Conservation (phyloP, 2,797 vertebrate genomes). For the Alectoris magna region DNA sequence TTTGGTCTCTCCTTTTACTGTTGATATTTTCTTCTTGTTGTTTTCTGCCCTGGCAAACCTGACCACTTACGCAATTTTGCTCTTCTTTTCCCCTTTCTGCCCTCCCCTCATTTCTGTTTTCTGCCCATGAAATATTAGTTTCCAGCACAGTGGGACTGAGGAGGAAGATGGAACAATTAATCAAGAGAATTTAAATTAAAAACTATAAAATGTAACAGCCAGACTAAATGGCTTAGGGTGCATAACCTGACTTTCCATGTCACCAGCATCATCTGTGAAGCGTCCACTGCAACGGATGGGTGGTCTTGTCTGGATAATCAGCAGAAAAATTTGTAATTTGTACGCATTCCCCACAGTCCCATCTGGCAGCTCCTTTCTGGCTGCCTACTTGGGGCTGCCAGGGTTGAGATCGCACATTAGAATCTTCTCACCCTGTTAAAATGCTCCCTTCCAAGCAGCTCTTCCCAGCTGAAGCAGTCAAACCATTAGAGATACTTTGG, state of each 20-base stretch:
- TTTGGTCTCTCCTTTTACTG: not conserved
- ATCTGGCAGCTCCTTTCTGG: constrained; percentile 31
- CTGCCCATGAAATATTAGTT: constrained; percentile 14
- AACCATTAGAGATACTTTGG: not conserved
- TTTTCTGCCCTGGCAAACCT: not conserved
- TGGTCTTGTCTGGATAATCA: constrained; percentile 24
- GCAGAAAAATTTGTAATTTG: constrained; percentile 20
- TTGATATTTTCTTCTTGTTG: not conserved
- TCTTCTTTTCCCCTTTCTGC: constrained; percentile 17
- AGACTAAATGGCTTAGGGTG: not conserved
- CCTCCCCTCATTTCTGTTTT: constrained; percentile 28
- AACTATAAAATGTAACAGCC: constrained; percentile 26
- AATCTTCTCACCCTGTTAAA: not conserved
- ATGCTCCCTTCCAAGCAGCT: rapidly evolving
- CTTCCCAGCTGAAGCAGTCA: not conserved
- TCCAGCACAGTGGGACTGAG: not conserved
- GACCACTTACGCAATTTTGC: not conserved
- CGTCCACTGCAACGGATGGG: not conserved
- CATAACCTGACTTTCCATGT: constrained; percentile 9
- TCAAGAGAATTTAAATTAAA: constrained; percentile 50
- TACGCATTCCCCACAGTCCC: not conserved
- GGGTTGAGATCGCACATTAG: not conserved
- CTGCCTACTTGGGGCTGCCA: not conserved
- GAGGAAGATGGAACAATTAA: constrained; percentile 40
- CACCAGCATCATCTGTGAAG: not conserved